Evolutionary conservation across 2,113 vertebrate genomes (phyloP).

Genomic region (Percopsis transmontana): DNA sequence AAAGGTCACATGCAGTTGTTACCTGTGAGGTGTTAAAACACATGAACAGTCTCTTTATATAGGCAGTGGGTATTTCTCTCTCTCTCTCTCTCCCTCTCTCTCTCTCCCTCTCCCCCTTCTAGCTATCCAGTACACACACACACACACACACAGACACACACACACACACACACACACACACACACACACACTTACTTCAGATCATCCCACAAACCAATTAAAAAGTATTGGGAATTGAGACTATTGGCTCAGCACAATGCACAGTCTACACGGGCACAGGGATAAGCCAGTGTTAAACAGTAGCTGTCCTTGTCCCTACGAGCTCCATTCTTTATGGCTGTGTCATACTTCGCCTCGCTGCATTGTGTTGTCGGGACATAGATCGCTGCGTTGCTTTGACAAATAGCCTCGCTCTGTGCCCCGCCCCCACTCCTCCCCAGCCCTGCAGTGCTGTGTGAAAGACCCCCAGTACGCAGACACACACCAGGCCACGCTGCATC

Average conservation of each 20-base stretch:
- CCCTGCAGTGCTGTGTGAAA: conserved; percentile 37
- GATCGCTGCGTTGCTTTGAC: not conserved
- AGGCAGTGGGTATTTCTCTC: not conserved
- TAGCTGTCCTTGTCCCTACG: not conserved
- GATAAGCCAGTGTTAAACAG: not conserved
- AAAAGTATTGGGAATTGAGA: not conserved
- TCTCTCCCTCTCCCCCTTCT: not conserved
- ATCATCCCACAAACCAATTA: not conserved
- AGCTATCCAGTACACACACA: not conserved
- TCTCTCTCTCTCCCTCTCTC: not conserved
- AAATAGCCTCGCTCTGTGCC: not conserved
- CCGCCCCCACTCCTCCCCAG: not conserved
- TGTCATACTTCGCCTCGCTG: not conserved
- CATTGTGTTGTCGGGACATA: not conserved
- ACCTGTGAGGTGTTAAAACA: conserved; percentile 1
- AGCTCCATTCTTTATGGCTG: conserved; percentile 6
- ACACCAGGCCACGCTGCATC: conserved; percentile 17
- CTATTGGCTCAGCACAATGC: conserved; percentile 2
- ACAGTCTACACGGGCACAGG: not conserved
- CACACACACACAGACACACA: no score
- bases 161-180: not conserved
- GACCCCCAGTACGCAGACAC: conserved; percentile 10
- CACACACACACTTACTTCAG: not conserved
- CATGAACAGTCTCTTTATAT: not conserved
- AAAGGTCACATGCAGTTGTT: conserved; percentile 32